Percentiles rank a stretch among this genome's conserved stretches.
Conservation (phyloP, 2,888 invertebrate species). For the Zaprionus obscuricornis region DNA sequence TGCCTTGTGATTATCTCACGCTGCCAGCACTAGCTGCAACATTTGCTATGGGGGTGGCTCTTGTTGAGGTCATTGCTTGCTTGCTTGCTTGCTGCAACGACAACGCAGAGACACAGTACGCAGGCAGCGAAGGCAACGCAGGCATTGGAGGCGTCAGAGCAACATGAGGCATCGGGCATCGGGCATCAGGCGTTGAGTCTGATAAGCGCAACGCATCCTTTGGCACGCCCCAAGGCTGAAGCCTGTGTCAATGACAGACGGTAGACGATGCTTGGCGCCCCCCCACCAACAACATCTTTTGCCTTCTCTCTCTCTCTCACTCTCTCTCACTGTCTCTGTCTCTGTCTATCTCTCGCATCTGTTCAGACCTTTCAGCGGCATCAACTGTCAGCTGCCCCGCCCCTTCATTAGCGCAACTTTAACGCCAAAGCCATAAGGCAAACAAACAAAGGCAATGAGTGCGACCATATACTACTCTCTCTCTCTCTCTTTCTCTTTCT, state of each 20-base stretch:
- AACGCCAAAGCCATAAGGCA: conserved; percentile 29
- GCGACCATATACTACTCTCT: neutral
- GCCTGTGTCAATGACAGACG: conserved; percentile 62
- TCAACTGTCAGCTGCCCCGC: conserved; percentile 35
- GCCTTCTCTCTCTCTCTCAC: neutral
- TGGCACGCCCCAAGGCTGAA: conserved; percentile 40
- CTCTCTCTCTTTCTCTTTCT: neutral
- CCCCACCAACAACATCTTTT: neutral
- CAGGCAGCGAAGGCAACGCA: conserved; percentile 9
- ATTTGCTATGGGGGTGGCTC: conserved; percentile 25
- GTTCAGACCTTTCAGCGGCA: conserved; percentile 10
- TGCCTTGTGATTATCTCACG: neutral
- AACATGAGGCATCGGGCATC: too few species aligned
- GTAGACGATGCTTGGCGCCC: neutral
- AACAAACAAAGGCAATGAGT: conserved; percentile 6
- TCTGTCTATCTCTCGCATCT: too few species aligned
- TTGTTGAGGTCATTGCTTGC: conserved; percentile 59
- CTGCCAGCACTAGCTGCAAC: conserved; percentile 1
- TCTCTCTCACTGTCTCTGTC: neutral
- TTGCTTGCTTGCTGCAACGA: conserved; percentile 16
- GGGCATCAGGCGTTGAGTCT: too few species aligned
- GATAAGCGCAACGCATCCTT: conserved; percentile 56
- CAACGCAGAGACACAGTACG: neutral
- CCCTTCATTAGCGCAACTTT: conserved; percentile 57
- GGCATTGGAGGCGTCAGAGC: neutral